These are phyloP conservation scores for Macquaria ambigua DNA, from an alignment of 2,113 vertebrate species.

Conservation along the genomic window DNA sequence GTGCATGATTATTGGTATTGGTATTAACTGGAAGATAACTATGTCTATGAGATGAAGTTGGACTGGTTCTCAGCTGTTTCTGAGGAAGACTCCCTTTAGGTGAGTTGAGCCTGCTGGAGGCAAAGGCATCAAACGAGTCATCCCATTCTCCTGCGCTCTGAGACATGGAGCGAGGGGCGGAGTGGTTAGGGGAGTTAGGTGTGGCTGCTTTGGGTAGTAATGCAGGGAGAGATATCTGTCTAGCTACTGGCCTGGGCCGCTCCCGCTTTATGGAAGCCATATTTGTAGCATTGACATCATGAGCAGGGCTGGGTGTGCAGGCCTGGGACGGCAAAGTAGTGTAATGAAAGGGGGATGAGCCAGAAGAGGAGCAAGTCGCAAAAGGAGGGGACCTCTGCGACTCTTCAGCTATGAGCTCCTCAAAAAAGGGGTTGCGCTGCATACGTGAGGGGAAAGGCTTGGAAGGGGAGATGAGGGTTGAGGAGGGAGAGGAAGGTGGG, in stretches of 20 bases:
- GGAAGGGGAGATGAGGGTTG: slow-evolving; percentile 85
- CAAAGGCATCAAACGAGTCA: slow-evolving; percentile 91
- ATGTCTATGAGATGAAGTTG: slow-evolving; percentile 31
- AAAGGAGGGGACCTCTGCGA: slow-evolving; percentile 91
- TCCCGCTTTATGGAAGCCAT: slow-evolving; percentile 73
- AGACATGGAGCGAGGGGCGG: slow-evolving; percentile 69
- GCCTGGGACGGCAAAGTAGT: slow-evolving; percentile 78
- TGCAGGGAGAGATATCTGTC: slow-evolving; percentile 82
- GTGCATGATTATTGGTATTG: slow-evolving; percentile 15
- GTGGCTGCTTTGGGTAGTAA: slow-evolving; percentile 66
- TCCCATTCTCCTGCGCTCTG: slow-evolving; percentile 86
- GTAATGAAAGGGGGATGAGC: slow-evolving; percentile 73
- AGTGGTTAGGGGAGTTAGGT: slow-evolving; percentile 16
- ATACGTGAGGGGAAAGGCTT: slow-evolving; percentile 91
- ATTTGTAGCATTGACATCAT: slow-evolving; percentile 56
- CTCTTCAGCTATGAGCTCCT: slow-evolving; percentile 91
- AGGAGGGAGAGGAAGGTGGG: slow-evolving; percentile 73
- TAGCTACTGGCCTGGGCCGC: slow-evolving; percentile 76
- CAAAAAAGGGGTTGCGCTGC: slow-evolving; percentile 94
- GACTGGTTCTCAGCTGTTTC: slow-evolving; percentile 44
- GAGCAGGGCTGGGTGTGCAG: slow-evolving; percentile 71
- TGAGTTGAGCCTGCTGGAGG: slow-evolving; percentile 88
- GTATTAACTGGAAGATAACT: slow-evolving; percentile 14
- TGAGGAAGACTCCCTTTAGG: slow-evolving; percentile 60
- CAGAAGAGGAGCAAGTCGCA: slow-evolving; percentile 86